Conservation (phyloP, 2,113 vertebrate species). For the Peromyscus maniculatus region DNA sequence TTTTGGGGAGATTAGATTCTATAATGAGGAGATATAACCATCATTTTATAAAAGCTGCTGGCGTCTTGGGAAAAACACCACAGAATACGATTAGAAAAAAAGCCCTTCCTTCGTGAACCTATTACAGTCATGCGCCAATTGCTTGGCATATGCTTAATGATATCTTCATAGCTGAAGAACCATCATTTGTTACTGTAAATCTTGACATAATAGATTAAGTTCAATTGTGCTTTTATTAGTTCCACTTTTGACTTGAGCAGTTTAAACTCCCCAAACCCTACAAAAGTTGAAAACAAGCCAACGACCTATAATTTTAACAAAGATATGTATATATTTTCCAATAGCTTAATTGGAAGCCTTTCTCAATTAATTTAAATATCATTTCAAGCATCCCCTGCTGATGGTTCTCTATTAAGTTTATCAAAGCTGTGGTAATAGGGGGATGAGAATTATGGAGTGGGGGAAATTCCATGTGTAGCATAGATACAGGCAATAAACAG, state of each 20-base stretch:
- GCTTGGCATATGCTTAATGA: constrained; percentile 88
- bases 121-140: constrained; percentile 85
- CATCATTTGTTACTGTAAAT: constrained; percentile 87
- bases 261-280: constrained; percentile 52
- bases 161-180: constrained; percentile 85
- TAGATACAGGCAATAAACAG: neutral
- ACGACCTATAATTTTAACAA: constrained; percentile 48
- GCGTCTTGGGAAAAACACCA: constrained; percentile 88
- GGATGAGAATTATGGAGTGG: constrained; percentile 33
- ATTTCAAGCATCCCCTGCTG: constrained; percentile 54
- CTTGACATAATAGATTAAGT: constrained; percentile 83
- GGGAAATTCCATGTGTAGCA: neutral
- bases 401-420: constrained; percentile 40
- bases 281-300: constrained; percentile 59
- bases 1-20: constrained; percentile 90
- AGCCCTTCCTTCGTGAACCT: constrained; percentile 86
- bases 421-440: constrained; percentile 11
- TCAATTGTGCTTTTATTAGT: constrained; percentile 81
- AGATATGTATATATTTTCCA: constrained; percentile 15
- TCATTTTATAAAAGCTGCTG: constrained; percentile 91
- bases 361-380: constrained; percentile 72
- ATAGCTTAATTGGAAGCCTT: constrained; percentile 59
- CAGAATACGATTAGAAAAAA: constrained; percentile 86
- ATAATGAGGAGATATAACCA: constrained; percentile 90
- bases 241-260: constrained; percentile 68